Evolutionary conservation across 2,113 vertebrate genomes (phyloP).

Genomic region (Anguilla japonica): DNA sequence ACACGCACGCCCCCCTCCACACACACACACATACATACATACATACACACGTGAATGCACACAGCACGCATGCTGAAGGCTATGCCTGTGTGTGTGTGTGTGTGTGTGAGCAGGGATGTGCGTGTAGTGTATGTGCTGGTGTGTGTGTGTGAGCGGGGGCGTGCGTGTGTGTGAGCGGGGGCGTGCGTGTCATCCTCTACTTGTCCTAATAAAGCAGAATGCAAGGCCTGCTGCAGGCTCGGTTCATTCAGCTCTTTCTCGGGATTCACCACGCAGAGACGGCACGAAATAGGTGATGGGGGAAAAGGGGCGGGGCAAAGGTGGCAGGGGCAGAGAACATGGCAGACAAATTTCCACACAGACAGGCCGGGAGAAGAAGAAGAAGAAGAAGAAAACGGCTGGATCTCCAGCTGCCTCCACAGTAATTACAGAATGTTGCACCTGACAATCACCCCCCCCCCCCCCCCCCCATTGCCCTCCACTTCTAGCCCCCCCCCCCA

Average conservation of each 20-base stretch:
- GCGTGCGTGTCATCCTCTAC: no score
- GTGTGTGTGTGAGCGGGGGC: no score
- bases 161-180: no score
- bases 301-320: neutral
- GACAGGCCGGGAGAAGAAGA: no score
- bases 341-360: no score
- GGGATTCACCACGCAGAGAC: neutral
- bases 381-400: constrained; percentile 30
- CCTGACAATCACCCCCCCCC: constrained; percentile 44
- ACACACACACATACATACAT: no score
- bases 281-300: neutral
- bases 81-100: no score
- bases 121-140: no score
- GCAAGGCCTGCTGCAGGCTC: neutral
- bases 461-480: neutral
- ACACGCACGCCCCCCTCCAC: no score
- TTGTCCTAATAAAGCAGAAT: neutral
- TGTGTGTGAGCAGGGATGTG: no score
- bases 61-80: no score
- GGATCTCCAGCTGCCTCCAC: constrained; percentile 42
- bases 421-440: constrained; percentile 57
- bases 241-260: neutral
- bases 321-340: neutral
- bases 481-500: neutral
- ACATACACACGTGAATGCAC: no score